These are phyloP conservation scores for Aleiodes testaceus DNA, from an alignment of 2,888 invertebrate genomes.

Conservation along the genomic window DNA sequence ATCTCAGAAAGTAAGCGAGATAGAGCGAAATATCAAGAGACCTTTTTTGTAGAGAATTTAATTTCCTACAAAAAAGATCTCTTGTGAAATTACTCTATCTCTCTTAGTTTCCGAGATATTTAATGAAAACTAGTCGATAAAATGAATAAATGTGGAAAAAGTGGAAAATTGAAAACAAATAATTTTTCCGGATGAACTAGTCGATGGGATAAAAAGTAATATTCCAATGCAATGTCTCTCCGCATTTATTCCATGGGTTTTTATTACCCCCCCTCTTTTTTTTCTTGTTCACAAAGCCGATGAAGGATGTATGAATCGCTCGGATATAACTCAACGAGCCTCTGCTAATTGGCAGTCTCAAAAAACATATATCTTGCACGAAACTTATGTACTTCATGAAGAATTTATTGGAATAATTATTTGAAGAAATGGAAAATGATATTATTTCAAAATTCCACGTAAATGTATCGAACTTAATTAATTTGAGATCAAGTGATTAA, in stretches of 20 bases:
- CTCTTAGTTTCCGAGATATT: too few species aligned
- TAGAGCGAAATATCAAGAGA: too few species aligned
- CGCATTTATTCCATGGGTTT: conserved; percentile 44
- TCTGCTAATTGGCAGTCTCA: conserved; percentile 35
- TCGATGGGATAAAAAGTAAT: neutral
- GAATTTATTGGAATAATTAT: conserved; percentile 29
- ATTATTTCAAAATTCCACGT: neutral
- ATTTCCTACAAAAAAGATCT: too few species aligned
- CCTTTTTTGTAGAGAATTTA: too few species aligned
- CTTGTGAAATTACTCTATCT: too few species aligned
- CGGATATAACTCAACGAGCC: conserved; percentile 39
- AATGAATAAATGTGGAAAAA: neutral
- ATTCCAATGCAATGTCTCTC: conserved; percentile 16
- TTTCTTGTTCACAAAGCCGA: conserved; percentile 24
- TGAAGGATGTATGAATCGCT: conserved; percentile 34
- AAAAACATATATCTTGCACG: conserved; percentile 24
- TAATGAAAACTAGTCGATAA: too few species aligned
- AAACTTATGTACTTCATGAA: conserved; percentile 16
- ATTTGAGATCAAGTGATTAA: conserved; percentile 5
- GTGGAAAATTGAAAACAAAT: conserved; percentile 49
- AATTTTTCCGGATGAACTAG: neutral
- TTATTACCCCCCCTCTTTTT: conserved; percentile 29
- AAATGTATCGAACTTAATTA: conserved; percentile 2
- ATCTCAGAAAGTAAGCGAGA: too few species aligned
- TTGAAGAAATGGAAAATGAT: neutral